Conservation (phyloP, 2,113 vertebrate species). For the Psittacus erithacus region DNA sequence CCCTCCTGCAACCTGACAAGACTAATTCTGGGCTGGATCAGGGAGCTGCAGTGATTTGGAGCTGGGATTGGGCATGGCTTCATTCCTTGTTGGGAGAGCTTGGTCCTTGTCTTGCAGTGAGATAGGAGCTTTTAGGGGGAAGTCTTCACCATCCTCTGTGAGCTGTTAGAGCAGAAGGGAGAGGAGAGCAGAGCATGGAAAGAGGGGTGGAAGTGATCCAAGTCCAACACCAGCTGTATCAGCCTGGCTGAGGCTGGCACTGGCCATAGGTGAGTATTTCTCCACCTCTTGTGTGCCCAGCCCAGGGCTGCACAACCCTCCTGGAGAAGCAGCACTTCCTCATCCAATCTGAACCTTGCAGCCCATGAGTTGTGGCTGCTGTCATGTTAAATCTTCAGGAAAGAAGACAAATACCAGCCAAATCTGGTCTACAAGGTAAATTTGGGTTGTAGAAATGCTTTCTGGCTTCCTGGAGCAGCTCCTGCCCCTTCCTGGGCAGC, state of each 20-base stretch:
- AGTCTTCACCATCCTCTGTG: not conserved
- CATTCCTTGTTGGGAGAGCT: too few relatives aligned
- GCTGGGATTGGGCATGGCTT: not conserved
- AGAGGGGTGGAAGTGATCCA: rapidly evolving
- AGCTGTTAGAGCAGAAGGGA: not conserved
- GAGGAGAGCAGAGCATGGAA: not conserved
- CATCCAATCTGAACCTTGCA: not conserved
- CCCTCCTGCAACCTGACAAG: too few relatives aligned
- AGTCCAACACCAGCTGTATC: not conserved
- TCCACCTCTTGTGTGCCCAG: not conserved
- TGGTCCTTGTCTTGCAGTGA: not conserved
- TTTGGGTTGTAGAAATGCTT: rapidly evolving
- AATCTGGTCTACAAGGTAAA: not conserved
- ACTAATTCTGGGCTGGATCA: not conserved
- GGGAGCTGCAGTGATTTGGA: not conserved
- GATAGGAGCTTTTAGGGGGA: not conserved
- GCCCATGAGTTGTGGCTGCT: not conserved
- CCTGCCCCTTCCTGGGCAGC: not conserved
- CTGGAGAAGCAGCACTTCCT: not conserved
- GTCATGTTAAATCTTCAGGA: not conserved
- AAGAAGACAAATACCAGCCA: not conserved
- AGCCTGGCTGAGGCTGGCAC: not conserved
- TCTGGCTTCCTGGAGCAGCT: not conserved
- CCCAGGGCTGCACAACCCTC: not conserved
- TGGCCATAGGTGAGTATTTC: rapidly evolving